These are phyloP conservation scores for Rhopalosiphum nymphaeae DNA, from an alignment of 2,888 invertebrate species.

Conservation along the genomic window DNA sequence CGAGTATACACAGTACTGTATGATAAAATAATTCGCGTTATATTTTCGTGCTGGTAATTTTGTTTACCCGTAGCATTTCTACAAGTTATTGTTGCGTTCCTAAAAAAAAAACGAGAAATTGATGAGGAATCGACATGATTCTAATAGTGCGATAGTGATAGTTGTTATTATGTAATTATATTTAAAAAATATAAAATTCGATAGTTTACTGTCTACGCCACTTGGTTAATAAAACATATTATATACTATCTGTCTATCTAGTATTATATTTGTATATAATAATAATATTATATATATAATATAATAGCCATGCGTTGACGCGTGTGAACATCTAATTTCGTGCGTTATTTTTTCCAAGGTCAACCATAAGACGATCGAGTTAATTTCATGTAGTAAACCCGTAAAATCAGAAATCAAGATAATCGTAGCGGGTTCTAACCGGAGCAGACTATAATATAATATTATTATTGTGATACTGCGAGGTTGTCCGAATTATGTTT, in stretches of 20 bases:
- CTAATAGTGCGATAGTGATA: not conserved
- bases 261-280: not conserved
- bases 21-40: not conserved
- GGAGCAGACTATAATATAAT: not conserved
- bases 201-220: not conserved
- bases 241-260: not conserved
- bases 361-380: constrained; percentile 21
- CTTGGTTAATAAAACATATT: not conserved
- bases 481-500: not conserved
- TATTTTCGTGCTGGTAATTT: not conserved
- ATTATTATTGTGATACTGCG: not conserved
- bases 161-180: constrained; percentile 2
- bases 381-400: constrained; percentile 35
- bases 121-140: not conserved
- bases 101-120: not conserved
- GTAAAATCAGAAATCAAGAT: constrained; percentile 21
- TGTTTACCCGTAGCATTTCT: not conserved
- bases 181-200: not conserved
- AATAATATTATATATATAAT: not conserved
- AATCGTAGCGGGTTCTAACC: not conserved
- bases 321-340: constrained; percentile 41
- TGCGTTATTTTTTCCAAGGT: constrained; percentile 34
- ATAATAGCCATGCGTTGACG: not conserved
- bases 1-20: not conserved
- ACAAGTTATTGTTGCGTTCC: not conserved